Evolutionary conservation across 1,140 invertebrate genomes (phyloP), one percentile per base, ranked within the genome.

Genomic region (Bombus pyrosoma): DNA sequence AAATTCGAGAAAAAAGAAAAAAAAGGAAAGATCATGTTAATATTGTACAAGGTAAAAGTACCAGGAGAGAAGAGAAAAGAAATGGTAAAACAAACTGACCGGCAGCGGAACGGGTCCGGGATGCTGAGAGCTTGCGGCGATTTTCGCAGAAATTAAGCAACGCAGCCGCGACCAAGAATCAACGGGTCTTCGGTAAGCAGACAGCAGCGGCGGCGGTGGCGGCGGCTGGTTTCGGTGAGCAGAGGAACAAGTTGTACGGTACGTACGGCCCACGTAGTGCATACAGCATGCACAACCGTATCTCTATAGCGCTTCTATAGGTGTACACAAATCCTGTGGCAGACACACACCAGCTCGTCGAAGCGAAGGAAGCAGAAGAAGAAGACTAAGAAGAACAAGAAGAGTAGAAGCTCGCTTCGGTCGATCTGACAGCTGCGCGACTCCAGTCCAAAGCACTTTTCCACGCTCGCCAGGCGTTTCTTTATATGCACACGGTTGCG

Each of bases 341-440:
- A 13, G 22, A 59, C 37, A 34, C 73, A 75, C 73, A 53, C 73
- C 43, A 43, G 28, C n/a, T 34, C 75, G 75, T 62, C 57, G 34
- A 59, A 77, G 57, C 39, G 34, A 47, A 53, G 34, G 47, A 57
- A 15, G 74, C 53, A 57, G 68, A 69, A 71, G 68, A 37, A 28
- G 37, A 71, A 71, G 9, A 39, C 25, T 3, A 71, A 28, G 37
- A 69, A 39, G 34, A 28, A 39, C 0, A 25, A 71, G 34, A 73
- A 39, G 28, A 73, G 39, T 41, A 25, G 74, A 76, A 34, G 75
- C 53, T 64, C 37, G 57, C 37, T 10, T 66, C 59, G 75, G 34
- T 62, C 32, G 68, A 43, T 89, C 85, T 89, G 88, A 89, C 88
- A 89, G 88, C 88, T 89, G 88, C 88, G 87, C 53, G 75, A 66